Percentiles rank a stretch among this genome's conserved stretches.
These are phyloP conservation scores for Drosophila guanche DNA, from an alignment of 1,140 invertebrate genomes.

Conservation along the genomic window DNA sequence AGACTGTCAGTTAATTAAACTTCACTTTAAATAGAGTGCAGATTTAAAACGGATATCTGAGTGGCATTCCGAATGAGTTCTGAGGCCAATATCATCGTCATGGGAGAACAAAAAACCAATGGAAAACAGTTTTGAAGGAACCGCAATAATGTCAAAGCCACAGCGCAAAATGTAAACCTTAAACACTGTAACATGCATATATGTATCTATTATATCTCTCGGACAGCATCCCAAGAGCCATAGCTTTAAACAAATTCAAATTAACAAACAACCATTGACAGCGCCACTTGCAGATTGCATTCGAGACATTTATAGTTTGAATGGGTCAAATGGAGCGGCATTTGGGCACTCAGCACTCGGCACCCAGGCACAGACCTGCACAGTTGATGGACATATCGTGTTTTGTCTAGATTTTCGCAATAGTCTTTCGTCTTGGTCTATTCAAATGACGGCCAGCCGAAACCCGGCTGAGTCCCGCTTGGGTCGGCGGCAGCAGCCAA, in stretches of 20 bases:
- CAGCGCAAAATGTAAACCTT: too few relatives aligned
- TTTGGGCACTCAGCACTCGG: background rate
- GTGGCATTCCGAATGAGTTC: background rate
- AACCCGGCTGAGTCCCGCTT: constrained; percentile 26
- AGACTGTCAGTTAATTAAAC: constrained; percentile 31
- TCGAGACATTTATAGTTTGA: constrained; percentile 40
- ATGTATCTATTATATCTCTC: too few relatives aligned
- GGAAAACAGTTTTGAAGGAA: too few relatives aligned
- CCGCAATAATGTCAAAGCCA: too few relatives aligned
- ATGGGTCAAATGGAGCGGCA: constrained; percentile 69
- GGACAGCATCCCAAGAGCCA: too few relatives aligned
- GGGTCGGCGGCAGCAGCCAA: constrained; percentile 50
- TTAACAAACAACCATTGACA: constrained; percentile 44
- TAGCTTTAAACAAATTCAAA: background rate
- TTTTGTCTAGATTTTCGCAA: constrained; percentile 57
- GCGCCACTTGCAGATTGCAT: constrained; percentile 15
- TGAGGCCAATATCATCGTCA: too few relatives aligned
- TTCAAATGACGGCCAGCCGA: constrained; percentile 73
- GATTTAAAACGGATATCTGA: background rate
- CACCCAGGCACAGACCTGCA: constrained; percentile 19
- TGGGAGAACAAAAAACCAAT: too few relatives aligned
- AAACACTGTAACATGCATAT: too few relatives aligned
- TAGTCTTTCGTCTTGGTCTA: constrained; percentile 57
- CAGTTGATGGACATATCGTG: constrained; percentile 18
- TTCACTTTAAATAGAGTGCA: background rate